Base-by-base conservation (phyloP, 37 sponge, comb jelly and placozoan species). In the Bolinopsis microptera region DNA sequence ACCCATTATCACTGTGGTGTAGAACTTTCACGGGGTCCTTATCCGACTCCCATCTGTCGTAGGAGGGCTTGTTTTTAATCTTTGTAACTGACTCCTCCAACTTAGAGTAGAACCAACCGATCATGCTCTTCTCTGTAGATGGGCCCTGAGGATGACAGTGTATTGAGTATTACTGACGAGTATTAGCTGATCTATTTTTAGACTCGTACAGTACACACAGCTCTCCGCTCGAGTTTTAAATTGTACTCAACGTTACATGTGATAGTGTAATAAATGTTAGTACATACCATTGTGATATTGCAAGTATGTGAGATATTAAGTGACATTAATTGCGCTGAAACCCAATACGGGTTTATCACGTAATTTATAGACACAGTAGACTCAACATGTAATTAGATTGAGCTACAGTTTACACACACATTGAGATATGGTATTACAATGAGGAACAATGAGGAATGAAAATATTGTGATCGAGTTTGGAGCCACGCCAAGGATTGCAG, bases 41-140 rank as follows among this genome's bases (percentile, higher is more conserved):
- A 0, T 86, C 90, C n/a, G 24, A 5, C 90, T 86, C 90, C 90
- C 90, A 86, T 39, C 0, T 39, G 25, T 86, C 61, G 36, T 34
- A 30, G 31, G 31, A 24, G 5, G 2, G 25, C 28, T 9, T 38
- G 5, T 0, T 26, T 30, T 30, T 38, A 0, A 86, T 41, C 90
- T 39, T 38, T 40, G 25, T 27, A 3, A 86, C 90, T 39, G 38
- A 39, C 30, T 41, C 90, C 26, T 86, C 90, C 39, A 86, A 26
- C 3, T 41, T 39, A 28, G 48, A 24, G 67, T 86, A 86, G 67
- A 86, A 33, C 90, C 90, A 86, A 41, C 67, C 16, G 1, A 86
- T 22, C 67, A 86, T 86, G 61, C 90, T 86, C 90, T 27, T 86
- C 67, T 86, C 90, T 22, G 90, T 86, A 2, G 36, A 23, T 38